phyloP scores from a whole-genome alignment of 1,140 invertebrate species.

The Anastatus disparis region DNA sequence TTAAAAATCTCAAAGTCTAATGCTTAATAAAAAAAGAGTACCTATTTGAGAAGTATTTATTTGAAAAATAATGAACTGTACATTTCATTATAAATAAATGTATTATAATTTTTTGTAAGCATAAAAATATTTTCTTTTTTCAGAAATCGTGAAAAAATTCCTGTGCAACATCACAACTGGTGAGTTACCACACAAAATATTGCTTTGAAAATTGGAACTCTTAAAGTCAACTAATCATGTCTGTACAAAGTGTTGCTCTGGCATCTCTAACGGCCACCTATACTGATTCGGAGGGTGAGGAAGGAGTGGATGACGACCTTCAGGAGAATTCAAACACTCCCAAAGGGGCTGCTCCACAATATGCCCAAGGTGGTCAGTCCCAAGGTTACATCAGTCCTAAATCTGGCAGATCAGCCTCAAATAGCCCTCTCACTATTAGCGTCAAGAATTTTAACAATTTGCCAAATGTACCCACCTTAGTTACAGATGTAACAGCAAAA shows the following conservation, averaged over 20 bases:
- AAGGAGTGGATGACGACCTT: conserved; percentile 74
- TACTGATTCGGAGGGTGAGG: conserved; percentile 85
- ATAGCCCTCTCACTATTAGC: conserved; percentile 54
- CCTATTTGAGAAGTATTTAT: neutral
- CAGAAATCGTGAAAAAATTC: conserved; percentile 40
- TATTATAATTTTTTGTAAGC: neutral
- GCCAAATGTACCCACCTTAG: conserved; percentile 52
- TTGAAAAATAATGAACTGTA: neutral
- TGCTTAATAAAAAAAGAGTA: too few species aligned
- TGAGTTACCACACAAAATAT: conserved; percentile 66
- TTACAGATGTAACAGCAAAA: conserved; percentile 56
- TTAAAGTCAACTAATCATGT: conserved; percentile 67
- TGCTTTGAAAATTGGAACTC: conserved; percentile 62
- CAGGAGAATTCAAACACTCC: conserved; percentile 61
- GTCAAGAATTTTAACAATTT: conserved; percentile 53
- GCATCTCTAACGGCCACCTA: conserved; percentile 84
- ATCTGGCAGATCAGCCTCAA: conserved; percentile 57
- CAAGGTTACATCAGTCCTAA: conserved; percentile 55
- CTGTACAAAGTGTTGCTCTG: conserved; percentile 72
- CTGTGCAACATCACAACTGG: conserved; percentile 60
- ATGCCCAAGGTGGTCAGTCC: conserved; percentile 56
- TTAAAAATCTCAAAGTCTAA: too few species aligned
- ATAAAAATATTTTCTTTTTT: conserved; percentile 16
- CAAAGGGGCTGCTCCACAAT: conserved; percentile 54
- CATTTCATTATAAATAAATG: neutral